Base-by-base conservation (phyloP, 2,888 invertebrate species). In the Agrochola circellaris region DNA sequence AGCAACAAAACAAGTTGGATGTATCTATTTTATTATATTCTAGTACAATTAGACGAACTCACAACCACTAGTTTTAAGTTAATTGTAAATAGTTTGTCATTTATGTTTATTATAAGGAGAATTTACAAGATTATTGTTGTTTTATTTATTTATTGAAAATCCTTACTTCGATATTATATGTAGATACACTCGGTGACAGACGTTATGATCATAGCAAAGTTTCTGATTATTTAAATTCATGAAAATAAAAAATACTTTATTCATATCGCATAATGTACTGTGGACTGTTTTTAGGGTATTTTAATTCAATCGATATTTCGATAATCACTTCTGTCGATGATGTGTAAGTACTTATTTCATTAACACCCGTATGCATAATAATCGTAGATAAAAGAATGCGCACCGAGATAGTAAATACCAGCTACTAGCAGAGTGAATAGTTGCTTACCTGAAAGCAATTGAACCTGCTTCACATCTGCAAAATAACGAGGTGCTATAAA, bases 1-100 rank as follows among this genome's bases (percentile, higher is more conserved):
- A 30, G 23, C 26, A 68, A 65, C 34, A 30, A 56, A 64, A 72
- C 42, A 79, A 56, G 48, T 75, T 68, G 48, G 73, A 75, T 72
- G 66, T 84, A 81, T 68, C 45, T 85, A 71, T 85, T 83, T 83
- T 87, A 75, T 64, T 79, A 75, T 72, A 78, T 62, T 66, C 51
- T 84, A 84, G 83, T 88, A 88, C 81, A 89, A 88, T 88, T 87
- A 78, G 70, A 71, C 69, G 66, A 86, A 88, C 83, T 89, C 87
- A 79, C 83, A 80, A 72, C 42, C 66, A 70, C 42, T 81, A 80
- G 76, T 69, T 75, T 56, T 81, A 87, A 85, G 77, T 76, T 79
- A 72, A 79, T 73, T 88, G 89, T 89, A 89, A 89, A 88, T 89
- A 89, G 68, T 75, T 81, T 51, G 62, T 79, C 74, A 54, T 76